Conservation (phyloP, 2,888 invertebrate genomes). For the Dolomedes plantarius region DNA sequence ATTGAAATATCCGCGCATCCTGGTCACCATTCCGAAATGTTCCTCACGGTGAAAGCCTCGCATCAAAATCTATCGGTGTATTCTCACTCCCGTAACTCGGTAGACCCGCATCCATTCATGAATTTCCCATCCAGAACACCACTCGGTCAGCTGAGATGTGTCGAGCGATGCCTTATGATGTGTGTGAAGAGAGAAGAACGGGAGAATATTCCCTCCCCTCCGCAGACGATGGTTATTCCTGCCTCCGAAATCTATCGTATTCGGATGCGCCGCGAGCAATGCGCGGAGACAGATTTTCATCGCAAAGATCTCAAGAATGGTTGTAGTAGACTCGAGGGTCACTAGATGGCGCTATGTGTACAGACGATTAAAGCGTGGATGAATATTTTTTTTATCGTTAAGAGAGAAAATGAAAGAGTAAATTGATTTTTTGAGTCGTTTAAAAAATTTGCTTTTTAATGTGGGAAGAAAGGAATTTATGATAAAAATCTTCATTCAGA, state of each 20-base stretch:
- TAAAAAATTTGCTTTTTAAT: too few relatives aligned
- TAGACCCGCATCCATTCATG: neutral
- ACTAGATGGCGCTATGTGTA: neutral
- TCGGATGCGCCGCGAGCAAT: neutral
- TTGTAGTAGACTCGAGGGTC: neutral
- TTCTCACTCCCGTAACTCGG: neutral
- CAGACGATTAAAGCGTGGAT: neutral
- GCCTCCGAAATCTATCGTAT: neutral
- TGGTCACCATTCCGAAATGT: neutral
- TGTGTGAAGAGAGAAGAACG: neutral
- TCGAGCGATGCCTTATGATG: neutral
- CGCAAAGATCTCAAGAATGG: neutral
- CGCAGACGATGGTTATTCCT: neutral
- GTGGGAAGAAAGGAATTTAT: too few relatives aligned
- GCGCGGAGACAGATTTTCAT: neutral
- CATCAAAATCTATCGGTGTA: neutral
- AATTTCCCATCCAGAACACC: neutral
- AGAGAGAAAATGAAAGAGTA: too few relatives aligned
- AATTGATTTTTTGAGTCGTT: too few relatives aligned
- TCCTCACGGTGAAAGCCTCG: neutral
- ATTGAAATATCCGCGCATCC: neutral
- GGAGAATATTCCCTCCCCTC: neutral
- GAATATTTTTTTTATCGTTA: neutral
- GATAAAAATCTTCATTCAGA: too few relatives aligned
- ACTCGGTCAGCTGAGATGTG: neutral